Percentiles rank a stretch among this genome's conserved stretches.
Conservation (phyloP, 2,888 invertebrate genomes). For the Heteromyza rotundicornis region DNA sequence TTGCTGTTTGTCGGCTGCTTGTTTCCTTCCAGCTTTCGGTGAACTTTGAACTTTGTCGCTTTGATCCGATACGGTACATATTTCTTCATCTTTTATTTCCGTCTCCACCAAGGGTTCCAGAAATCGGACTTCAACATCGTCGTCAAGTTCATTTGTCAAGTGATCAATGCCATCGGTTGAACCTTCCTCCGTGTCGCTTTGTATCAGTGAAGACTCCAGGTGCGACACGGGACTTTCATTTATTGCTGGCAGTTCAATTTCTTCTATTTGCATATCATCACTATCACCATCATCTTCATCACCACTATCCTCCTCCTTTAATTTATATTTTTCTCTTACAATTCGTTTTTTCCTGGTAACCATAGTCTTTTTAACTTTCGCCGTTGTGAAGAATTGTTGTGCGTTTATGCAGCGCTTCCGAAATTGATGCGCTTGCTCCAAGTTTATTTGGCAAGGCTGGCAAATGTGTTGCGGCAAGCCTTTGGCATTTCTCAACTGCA, state of each 20-base stretch:
- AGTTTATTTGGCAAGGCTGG: constrained; percentile 2
- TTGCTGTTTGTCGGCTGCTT: no score
- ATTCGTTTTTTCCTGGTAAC: not conserved
- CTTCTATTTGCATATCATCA: not conserved
- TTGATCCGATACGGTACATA: not conserved
- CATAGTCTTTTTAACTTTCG: not conserved
- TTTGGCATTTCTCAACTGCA: constrained; percentile 30
- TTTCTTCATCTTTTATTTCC: not conserved
- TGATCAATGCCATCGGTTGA: no score
- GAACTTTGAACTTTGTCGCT: constrained; percentile 1
- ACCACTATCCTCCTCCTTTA: not conserved
- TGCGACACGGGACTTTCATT: not conserved
- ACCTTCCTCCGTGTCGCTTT: no score
- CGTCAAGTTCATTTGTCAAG: no score
- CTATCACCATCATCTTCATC: no score
- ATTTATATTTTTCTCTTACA: not conserved
- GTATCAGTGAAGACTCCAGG: no score
- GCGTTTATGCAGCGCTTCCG: constrained; percentile 19
- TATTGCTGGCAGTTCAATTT: not conserved
- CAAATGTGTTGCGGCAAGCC: constrained; percentile 34
- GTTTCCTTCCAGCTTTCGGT: no score
- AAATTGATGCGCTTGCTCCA: constrained; percentile 10
- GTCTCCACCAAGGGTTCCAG: not conserved
- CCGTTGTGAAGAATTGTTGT: not conserved
- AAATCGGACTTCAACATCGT: no score